A percentile compares a stretch with the other conserved stretches of the same genome.
Evolutionary conservation across 2,113 vertebrate genomes (phyloP).

Genomic region (Hyperoodon ampullatus): DNA sequence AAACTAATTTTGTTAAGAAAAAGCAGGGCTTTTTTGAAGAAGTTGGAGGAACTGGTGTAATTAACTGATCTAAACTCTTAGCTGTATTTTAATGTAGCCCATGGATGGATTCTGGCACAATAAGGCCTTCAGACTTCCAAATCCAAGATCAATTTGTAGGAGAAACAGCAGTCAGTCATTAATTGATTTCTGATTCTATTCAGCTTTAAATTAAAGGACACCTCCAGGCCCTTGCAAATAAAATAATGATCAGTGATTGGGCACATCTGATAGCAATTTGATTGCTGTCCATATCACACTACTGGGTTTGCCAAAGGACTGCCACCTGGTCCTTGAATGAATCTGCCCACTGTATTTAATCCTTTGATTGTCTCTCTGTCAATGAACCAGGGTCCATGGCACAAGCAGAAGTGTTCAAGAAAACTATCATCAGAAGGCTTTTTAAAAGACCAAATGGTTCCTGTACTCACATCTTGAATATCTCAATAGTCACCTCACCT

Average conservation of each 20-base stretch:
- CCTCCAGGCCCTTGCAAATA: slow-evolving; percentile 46
- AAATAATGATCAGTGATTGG: slow-evolving; percentile 40
- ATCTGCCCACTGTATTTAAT: not conserved
- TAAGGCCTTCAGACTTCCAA: slow-evolving; percentile 69
- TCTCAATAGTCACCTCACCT: not conserved
- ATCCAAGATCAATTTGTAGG: slow-evolving; percentile 74
- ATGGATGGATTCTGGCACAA: slow-evolving; percentile 71
- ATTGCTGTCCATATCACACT: not conserved
- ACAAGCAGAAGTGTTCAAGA: not conserved
- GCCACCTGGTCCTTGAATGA: not conserved
- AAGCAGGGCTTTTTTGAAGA: not conserved
- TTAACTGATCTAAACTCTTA: slow-evolving; percentile 42
- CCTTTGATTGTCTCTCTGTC: not conserved
- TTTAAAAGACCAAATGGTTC: not conserved
- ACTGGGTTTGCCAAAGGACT: not conserved
- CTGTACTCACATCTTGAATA: not conserved
- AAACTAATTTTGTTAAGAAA: slow-evolving; percentile 25
- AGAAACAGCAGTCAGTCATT: slow-evolving; percentile 82
- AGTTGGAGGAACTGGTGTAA: slow-evolving; percentile 47
- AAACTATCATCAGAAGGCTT: not conserved
- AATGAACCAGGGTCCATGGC: not conserved
- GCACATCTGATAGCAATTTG: not conserved
- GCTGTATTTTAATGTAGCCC: slow-evolving; percentile 64
- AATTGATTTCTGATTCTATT: slow-evolving; percentile 82
- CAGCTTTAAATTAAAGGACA: slow-evolving; percentile 73